A percentile compares a stretch with the other conserved stretches of the same genome.
phyloP scores from a whole-genome alignment of 2,113 vertebrate species.

The Triplophysa dalaica region DNA sequence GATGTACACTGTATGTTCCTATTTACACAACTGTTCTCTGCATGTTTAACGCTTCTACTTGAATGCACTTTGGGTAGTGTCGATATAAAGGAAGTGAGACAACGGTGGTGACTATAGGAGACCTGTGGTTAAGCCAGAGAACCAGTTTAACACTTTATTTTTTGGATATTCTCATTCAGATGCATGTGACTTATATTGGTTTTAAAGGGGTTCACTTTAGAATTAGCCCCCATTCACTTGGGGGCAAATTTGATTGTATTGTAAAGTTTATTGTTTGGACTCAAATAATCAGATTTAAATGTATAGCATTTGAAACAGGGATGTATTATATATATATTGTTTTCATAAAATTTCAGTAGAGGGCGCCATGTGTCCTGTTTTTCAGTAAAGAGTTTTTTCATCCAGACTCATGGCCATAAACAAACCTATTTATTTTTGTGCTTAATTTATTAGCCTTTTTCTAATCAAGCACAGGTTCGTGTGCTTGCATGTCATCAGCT shows the following conservation, averaged over 20 bases:
- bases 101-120: background rate
- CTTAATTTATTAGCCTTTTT: background rate
- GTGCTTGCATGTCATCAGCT: background rate
- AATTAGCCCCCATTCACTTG: too few relatives aligned
- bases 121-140: background rate
- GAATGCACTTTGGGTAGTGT: background rate
- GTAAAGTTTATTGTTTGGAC: too few relatives aligned
- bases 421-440: background rate
- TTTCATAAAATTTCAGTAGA: conserved; percentile 16
- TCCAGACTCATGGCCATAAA: background rate
- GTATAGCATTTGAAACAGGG: background rate
- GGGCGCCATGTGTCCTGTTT: conserved; percentile 31
- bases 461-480: background rate
- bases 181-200: too few relatives aligned
- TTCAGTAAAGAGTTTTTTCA: background rate
- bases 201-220: too few relatives aligned
- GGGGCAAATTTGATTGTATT: too few relatives aligned
- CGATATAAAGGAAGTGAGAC: background rate
- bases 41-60: conserved; percentile 7
- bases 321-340: too few relatives aligned
- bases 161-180: too few relatives aligned
- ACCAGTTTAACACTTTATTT: too few relatives aligned
- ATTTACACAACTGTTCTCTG: conserved; percentile 36
- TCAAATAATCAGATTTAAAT: background rate
- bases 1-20: conserved; percentile 50